phyloP scores from a whole-genome alignment of 92 coral and sea anemone genomes.

The Epizoanthus ramosus region DNA sequence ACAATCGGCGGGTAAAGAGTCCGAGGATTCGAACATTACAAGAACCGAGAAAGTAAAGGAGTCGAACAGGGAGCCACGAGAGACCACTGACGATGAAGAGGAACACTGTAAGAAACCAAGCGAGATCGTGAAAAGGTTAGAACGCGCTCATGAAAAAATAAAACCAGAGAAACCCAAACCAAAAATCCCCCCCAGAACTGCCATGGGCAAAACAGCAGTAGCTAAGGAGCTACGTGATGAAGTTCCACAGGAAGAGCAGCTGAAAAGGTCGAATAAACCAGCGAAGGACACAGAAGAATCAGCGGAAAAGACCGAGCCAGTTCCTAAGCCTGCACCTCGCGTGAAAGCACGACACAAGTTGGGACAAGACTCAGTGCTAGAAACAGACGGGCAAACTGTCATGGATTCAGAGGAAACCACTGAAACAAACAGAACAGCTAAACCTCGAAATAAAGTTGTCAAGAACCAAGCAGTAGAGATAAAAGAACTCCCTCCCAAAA shows the following conservation, averaged over 20 bases:
- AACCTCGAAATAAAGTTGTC: conserved; percentile 8
- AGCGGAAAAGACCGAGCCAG: neutral
- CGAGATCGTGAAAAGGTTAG: conserved; percentile 72
- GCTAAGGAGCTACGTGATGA: neutral
- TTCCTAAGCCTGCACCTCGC: conserved; percentile 22
- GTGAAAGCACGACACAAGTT: neutral
- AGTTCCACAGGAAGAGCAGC: neutral
- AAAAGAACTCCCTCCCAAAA: too few relatives aligned
- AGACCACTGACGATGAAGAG: conserved; percentile 22
- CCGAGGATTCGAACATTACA: neutral
- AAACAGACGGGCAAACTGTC: neutral
- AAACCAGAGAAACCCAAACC: conserved; percentile 35
- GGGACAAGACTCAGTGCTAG: neutral
- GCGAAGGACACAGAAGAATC: neutral
- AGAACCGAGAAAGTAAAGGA: neutral
- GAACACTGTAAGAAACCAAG: conserved; percentile 58
- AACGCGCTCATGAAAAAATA: conserved; percentile 38
- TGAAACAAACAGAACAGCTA: neutral
- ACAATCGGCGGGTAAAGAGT: neutral
- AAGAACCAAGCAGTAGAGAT: conserved; percentile 8
- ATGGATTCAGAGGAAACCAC: neutral
- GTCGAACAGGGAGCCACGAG: neutral
- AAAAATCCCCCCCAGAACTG: conserved; percentile 5
- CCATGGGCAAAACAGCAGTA: neutral
- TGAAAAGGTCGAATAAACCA: neutral